Evolutionary conservation across 2,113 vertebrate genomes (phyloP).

Genomic region (Burhinus oedicnemus): DNA sequence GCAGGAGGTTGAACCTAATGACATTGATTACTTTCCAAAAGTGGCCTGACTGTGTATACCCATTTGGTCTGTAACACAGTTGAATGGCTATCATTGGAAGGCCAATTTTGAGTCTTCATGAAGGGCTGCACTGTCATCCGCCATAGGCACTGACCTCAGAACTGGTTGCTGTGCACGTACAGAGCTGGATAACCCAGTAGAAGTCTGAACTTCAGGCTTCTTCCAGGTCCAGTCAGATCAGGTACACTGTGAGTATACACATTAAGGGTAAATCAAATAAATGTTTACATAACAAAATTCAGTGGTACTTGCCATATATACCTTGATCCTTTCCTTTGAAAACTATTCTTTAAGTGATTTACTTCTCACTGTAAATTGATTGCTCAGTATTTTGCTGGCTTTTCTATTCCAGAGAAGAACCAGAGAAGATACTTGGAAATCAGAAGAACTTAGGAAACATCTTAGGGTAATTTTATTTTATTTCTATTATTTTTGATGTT

Average conservation of each 20-base stretch:
- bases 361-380: neutral
- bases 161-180: neutral
- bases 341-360: neutral
- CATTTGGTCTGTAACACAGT: neutral
- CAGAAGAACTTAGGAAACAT: constrained; percentile 87
- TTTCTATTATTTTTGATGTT: neutral
- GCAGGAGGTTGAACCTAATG: neutral
- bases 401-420: constrained; percentile 80
- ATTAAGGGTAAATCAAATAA: neutral
- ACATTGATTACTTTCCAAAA: neutral
- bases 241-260: neutral
- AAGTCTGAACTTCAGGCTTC: neutral
- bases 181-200: neutral
- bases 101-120: neutral
- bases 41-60: neutral
- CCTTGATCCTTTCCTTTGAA: neutral
- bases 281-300: neutral
- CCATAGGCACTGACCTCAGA: neutral
- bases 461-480: constrained; percentile 75
- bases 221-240: neutral
- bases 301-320: neutral
- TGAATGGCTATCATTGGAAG: neutral
- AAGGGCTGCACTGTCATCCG: neutral
- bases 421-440: constrained; percentile 94
- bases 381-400: neutral